Conservation (phyloP, 1,140 invertebrate genomes). For the Anthonomus grandis region DNA sequence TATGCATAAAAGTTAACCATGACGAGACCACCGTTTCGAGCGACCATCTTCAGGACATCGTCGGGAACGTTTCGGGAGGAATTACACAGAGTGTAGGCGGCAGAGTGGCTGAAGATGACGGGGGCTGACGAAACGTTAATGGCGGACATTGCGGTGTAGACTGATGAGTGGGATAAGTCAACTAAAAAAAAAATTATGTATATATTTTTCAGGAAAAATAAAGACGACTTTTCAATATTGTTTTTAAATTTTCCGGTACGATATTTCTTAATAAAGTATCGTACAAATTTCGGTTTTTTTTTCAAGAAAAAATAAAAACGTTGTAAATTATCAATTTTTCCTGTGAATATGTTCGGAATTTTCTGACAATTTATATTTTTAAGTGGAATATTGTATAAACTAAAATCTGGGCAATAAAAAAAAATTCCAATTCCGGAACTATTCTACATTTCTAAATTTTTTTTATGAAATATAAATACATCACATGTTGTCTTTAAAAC, state of each 20-base stretch:
- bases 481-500: no score
- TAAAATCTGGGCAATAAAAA: no score
- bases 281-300: background rate
- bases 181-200: slow-evolving; percentile 49
- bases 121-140: slow-evolving; percentile 80
- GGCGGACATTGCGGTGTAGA: slow-evolving; percentile 80
- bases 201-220: background rate
- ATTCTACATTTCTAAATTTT: no score
- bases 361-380: no score
- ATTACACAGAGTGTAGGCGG: slow-evolving; percentile 80
- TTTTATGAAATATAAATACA: no score
- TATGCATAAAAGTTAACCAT: slow-evolving; percentile 87
- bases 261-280: no score
- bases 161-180: slow-evolving; percentile 85
- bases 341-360: no score
- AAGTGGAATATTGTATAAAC: no score
- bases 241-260: no score
- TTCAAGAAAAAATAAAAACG: no score
- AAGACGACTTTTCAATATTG: background rate
- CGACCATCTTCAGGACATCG: slow-evolving; percentile 75
- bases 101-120: slow-evolving; percentile 91
- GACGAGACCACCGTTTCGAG: slow-evolving; percentile 79
- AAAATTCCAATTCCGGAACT: no score
- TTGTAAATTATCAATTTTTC: no score
- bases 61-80: slow-evolving; percentile 86